Conservation (phyloP, 2,797 vertebrate species). For the Acropternis orthonyx region DNA sequence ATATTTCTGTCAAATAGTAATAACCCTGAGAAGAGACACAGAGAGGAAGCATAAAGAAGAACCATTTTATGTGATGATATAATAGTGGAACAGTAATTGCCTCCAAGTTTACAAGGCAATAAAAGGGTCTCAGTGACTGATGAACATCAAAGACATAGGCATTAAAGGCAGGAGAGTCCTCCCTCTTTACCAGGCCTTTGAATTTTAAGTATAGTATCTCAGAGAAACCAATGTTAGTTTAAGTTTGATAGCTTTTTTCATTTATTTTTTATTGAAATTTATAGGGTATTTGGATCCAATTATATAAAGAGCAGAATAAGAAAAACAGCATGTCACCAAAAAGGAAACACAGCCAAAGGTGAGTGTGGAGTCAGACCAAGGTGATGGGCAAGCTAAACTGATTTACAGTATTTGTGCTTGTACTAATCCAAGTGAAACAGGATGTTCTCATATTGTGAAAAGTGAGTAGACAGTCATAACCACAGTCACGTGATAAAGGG, state of each 20-base stretch:
- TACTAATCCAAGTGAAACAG: neutral
- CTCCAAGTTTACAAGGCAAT: conserved; percentile 49
- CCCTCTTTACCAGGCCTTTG: neutral
- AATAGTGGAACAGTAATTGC: conserved; percentile 32
- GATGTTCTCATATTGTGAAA: neutral
- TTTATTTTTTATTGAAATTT: neutral
- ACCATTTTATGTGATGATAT: conserved; percentile 5
- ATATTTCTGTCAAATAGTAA: neutral
- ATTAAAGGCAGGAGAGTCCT: neutral
- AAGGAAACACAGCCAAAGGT: neutral
- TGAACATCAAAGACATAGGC: neutral
- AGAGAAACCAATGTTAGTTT: conserved; percentile 9
- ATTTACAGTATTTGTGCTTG: neutral
- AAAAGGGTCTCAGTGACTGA: conserved; percentile 2
- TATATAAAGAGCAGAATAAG: neutral
- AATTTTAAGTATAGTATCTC: neutral
- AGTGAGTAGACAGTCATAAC: neutral
- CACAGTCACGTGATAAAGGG: neutral
- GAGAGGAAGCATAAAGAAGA: neutral
- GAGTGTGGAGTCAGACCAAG: neutral
- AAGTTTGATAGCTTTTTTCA: neutral
- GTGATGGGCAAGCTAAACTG: neutral
- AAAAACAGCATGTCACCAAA: neutral
- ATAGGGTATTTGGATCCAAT: neutral
- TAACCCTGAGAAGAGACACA: neutral